Conservation (phyloP, 2,888 invertebrate genomes). For the Pristionchus entomophagus region DNA sequence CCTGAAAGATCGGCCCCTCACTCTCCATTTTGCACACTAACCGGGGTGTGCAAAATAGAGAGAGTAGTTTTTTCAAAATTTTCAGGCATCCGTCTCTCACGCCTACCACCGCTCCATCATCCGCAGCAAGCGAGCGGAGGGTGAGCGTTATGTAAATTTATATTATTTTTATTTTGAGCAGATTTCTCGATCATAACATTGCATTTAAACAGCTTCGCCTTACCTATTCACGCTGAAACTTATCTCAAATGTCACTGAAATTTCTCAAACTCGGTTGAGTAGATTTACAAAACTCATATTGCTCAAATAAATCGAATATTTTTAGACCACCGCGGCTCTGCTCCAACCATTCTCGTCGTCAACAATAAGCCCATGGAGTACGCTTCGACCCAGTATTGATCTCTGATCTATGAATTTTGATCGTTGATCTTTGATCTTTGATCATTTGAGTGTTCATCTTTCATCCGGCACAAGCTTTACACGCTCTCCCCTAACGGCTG, state of each 20-base stretch:
- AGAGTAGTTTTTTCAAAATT: neutral
- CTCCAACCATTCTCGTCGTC: conserved; percentile 46
- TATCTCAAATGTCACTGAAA: no score
- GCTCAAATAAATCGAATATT: neutral
- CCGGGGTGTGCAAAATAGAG: no score
- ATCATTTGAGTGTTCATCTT: no score
- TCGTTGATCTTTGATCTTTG: neutral
- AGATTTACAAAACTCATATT: neutral
- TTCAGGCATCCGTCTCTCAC: conserved; percentile 17
- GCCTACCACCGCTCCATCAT: conserved; percentile 35
- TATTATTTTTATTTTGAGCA: neutral
- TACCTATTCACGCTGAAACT: no score
- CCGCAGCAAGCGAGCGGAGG: neutral
- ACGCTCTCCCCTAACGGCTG: neutral
- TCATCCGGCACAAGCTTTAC: neutral
- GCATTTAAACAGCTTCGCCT: no score
- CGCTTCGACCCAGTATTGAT: conserved; percentile 42
- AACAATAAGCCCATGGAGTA: conserved; percentile 48
- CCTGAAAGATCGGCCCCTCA: neutral
- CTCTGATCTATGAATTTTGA: neutral
- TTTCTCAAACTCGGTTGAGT: no score
- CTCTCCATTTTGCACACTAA: no score
- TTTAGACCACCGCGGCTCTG: conserved; percentile 16
- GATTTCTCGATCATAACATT: neutral
- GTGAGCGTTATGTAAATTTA: neutral